Evolutionary conservation across 2,113 vertebrate genomes (phyloP).

Genomic region (Etheostoma spectabile): DNA sequence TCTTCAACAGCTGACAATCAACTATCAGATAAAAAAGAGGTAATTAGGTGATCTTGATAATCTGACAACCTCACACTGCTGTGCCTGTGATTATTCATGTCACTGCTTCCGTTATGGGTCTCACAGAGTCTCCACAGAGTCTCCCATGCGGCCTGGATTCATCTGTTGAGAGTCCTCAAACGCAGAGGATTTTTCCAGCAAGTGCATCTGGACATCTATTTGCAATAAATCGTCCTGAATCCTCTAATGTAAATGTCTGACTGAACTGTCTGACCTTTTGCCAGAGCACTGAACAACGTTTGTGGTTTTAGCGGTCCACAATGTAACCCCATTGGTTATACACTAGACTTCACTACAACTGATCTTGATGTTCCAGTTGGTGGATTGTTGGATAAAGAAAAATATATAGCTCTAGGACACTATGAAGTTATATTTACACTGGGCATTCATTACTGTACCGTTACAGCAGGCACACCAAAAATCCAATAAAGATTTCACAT

Average conservation of each 20-base stretch:
- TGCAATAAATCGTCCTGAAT: constrained; percentile 31
- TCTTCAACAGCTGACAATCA: constrained; percentile 14
- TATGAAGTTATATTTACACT: background rate
- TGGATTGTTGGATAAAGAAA: background rate
- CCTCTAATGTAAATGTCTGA: constrained; percentile 36
- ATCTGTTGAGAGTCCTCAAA: constrained; percentile 16
- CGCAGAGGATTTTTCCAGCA: background rate
- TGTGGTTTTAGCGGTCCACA: background rate
- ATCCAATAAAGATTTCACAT: constrained; percentile 10
- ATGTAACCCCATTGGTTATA: background rate
- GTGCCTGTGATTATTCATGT: constrained; percentile 45
- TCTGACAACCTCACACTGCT: constrained; percentile 38
- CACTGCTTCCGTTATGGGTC: constrained; percentile 18
- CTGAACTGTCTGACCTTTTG: constrained; percentile 38
- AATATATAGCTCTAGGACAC: background rate
- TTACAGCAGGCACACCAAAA: background rate
- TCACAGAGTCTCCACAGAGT: background rate
- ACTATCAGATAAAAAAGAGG: constrained; percentile 50
- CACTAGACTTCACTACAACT: background rate
- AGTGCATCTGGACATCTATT: constrained; percentile 36
- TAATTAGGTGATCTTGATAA: constrained; percentile 50
- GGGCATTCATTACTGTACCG: background rate
- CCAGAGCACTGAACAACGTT: constrained; percentile 5
- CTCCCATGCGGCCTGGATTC: constrained; percentile 1
- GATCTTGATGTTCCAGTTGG: background rate